Base-by-base conservation (phyloP, 2,888 invertebrate genomes). In the Ariolimax columbianus region DNA sequence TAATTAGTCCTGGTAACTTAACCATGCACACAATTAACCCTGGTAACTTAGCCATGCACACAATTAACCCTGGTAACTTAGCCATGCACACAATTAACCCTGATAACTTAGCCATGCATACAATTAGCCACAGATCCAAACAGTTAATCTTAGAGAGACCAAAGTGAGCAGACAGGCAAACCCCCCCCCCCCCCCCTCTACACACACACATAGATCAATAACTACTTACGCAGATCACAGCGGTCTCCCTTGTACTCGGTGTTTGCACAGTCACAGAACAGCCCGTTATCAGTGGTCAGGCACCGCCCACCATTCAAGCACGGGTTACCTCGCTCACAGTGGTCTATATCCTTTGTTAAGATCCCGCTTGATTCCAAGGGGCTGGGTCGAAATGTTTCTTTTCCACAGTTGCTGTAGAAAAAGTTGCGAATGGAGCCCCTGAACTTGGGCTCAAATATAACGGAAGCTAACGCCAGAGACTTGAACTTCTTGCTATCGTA, bases 261-360 rank as follows among this genome's bases (percentile, higher is more conserved):
- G 92, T 97, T 97, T 51, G 97, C 95, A 94, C 99, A 99, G 95
- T 99, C 98, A 95, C 99, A 99, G 93, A 97, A 96, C 73, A 98
- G 97, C 36, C 98, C 98, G 88, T 97, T 97, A 94, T 99, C 98
- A 6, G 98, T 98, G 90, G 97, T 97, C 95, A 98, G 97, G 95
- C 99, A 99, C 90, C 97, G 97, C 30, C 98, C 99, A 6, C 97
- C 97, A 92, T 99, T 97, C 93, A 97, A 97, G 94, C 99, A 99
- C 0, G 98, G 98, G 94, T 98, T 91, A 91, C 93, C 89, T 47
- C 88, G 83, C 75, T 90, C 88, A 87, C 93, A 93, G 30, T 88
- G 83, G 80, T 92, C 91, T 63, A 88, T 87, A 51, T 88, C 88
- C 23, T 87, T 88, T 55, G 89, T 87, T 4, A 92, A 87, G 43